Base-by-base conservation (phyloP, 2,797 vertebrate genomes). In the Potorous gilbertii region DNA sequence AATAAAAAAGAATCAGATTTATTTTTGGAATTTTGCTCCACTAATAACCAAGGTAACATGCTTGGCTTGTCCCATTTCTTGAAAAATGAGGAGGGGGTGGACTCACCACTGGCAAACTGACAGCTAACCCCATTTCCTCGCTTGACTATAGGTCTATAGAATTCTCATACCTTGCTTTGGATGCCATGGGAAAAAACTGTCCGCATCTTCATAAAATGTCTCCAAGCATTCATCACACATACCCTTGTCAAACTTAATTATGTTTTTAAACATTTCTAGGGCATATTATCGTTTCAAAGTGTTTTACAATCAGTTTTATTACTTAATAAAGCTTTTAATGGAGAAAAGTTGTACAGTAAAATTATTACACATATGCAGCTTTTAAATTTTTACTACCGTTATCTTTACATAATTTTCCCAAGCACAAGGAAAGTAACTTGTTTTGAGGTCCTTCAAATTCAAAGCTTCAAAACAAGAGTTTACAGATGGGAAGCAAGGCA, bases 281-380 rank as follows among this genome's bases (percentile, higher is more conserved):
- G 55, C 54, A 55, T 89, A 50, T 92, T 94, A 96, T 55, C 54
- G n/a, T 91, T 95, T 91, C 66, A 94, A 93, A 90, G 62, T 92
- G 89, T 50, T 94, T 95, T 55, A 97, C 5, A 59, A 96, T 87
- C 94, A 66, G 94, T 96, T 95, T 96, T 95, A 97, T 97, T 97
- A 96, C 97, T 98, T 96, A 98, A 95, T 95, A 95, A 95, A 96
- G 92, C 66, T 62, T 81, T 95, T 96, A 95, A 97, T 92, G 95
- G 92, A 91, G 87, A 94, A 91, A 96, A 91, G 93, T 12, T 29
- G 54, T 46, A 52, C 92, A 0, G 1, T 96, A 94, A 97, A 96
- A 74, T 94, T 27, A 94, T 40, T 40, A 92, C 4, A 31, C 93
- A 54, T 92, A 93, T 31, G 90, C 93, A 55, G 46, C 62, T 0